These are phyloP conservation scores for Cettia cetti DNA, from an alignment of 2,113 vertebrate genomes.

Conservation along the genomic window DNA sequence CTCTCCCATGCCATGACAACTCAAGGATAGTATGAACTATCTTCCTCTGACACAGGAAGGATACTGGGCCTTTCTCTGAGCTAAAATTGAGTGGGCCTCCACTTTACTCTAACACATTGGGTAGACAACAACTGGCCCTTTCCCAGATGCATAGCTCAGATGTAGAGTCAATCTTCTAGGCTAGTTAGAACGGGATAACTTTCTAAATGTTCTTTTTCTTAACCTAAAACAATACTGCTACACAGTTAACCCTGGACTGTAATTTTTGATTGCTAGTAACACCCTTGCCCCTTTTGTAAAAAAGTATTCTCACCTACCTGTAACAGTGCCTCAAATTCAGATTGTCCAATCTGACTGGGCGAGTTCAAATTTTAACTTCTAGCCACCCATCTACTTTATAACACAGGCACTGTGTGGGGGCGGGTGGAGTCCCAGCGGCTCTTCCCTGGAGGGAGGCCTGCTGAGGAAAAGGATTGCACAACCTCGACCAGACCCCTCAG, in stretches of 20 bases:
- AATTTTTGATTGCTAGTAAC: not conserved
- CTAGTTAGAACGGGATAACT: not conserved
- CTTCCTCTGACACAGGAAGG: not conserved
- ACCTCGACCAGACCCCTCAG: too few relatives aligned
- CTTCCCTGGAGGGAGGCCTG: too few relatives aligned
- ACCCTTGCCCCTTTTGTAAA: not conserved
- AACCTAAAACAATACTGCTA: not conserved
- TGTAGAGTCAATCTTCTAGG: not conserved
- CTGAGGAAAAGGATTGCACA: too few relatives aligned
- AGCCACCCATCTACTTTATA: not conserved
- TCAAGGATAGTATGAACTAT: not conserved
- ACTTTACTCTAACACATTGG: not conserved
- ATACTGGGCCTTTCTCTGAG: not conserved
- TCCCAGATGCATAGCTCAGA: not conserved
- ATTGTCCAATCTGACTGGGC: not conserved
- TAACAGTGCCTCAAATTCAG: not conserved
- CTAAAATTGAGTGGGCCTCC: not conserved
- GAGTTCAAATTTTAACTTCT: not conserved
- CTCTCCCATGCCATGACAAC: not conserved
- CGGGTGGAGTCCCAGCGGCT: too few relatives aligned
- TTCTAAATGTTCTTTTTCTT: not conserved
- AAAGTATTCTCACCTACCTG: not conserved
- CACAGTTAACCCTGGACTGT: not conserved
- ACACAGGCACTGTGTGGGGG: not conserved
- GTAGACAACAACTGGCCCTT: not conserved